These are phyloP conservation scores for Perca fluviatilis DNA, from an alignment of 2,113 vertebrate genomes.

Conservation along the genomic window DNA sequence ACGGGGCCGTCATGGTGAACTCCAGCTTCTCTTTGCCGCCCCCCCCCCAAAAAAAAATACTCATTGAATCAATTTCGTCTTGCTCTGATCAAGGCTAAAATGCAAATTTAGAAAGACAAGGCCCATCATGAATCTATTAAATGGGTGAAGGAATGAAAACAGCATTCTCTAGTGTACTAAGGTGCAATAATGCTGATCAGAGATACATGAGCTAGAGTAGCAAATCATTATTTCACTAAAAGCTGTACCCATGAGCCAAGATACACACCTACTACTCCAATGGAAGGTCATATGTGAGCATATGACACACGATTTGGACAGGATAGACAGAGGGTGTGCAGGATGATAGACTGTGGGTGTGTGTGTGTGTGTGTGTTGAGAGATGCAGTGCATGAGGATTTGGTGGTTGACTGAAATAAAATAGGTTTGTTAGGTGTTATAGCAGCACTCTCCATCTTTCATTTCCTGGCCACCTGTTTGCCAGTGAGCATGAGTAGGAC, in stretches of 20 bases:
- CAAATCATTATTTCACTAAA: neutral
- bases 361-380: constrained; percentile 10
- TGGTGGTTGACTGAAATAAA: constrained; percentile 47
- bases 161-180: constrained; percentile 32
- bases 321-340: constrained; percentile 30
- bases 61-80: constrained; percentile 29
- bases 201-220: neutral
- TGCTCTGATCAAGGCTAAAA: constrained; percentile 42
- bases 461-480: constrained; percentile 69
- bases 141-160: constrained; percentile 39
- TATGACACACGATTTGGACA: constrained; percentile 24
- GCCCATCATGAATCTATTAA: constrained; percentile 49
- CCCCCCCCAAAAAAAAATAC: neutral
- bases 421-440: constrained; percentile 55
- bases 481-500: constrained; percentile 54
- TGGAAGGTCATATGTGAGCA: neutral
- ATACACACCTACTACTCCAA: constrained; percentile 12
- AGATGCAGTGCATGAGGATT: constrained; percentile 41
- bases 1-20: constrained; percentile 13
- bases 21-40: neutral
- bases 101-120: constrained; percentile 30
- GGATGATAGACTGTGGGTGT: constrained; percentile 45
- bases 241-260: constrained; percentile 40
- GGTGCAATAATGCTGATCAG: constrained; percentile 9
- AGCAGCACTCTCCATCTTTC: constrained; percentile 45